Base-by-base conservation (phyloP, 2,113 vertebrate genomes). In the Cephalopholis sonnerati region DNA sequence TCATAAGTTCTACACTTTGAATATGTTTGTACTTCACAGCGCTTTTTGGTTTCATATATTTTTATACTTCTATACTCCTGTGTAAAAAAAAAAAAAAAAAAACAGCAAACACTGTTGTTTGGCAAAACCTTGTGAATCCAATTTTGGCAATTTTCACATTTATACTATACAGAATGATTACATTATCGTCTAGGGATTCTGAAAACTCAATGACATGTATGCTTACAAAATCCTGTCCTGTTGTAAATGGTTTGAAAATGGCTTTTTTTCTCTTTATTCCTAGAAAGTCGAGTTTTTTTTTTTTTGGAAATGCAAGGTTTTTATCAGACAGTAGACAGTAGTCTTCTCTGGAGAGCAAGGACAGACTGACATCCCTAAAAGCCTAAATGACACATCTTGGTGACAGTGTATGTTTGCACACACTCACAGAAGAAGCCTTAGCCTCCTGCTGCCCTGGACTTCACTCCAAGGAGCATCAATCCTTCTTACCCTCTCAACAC, bases 391-490 rank as follows among this genome's bases (percentile, higher is more conserved):
- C 83, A 87, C 69, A 84, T 86, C 74, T 83, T 74, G 78, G 69
- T 92, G 90, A 90, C 85, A 46, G 89, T 91, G 92, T 92, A 90
- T 90, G 89, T 93, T 94, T 94, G 93, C 93, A 94, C 93, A 95
- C 86, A 92, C 91, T 94, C 93, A 94, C 94, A 93, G 82, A 93
- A 88, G 83, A 94, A 93, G 93, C 94, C 92, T 95, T 94, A 94
- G 90, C 88, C 89, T 89, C 81, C 82, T 80, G 86, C 93, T 90
- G 80, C 83, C 84, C 87, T 89, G 90, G 80, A 77, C 79, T 86
- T 90, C 86, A 84, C 81, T 87, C 85, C 74, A 58, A 85, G 86
- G 82, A 91, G 87, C 86, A 76, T 83, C 77, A 84, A 65, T 77
- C 81, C 83, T 81, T 79, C 66, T 73, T 84, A 75, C 74, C 81